A percentile compares a stretch with the other conserved stretches of the same genome.
phyloP scores from a whole-genome alignment of 2,797 vertebrate genomes.

The Manis javanica region DNA sequence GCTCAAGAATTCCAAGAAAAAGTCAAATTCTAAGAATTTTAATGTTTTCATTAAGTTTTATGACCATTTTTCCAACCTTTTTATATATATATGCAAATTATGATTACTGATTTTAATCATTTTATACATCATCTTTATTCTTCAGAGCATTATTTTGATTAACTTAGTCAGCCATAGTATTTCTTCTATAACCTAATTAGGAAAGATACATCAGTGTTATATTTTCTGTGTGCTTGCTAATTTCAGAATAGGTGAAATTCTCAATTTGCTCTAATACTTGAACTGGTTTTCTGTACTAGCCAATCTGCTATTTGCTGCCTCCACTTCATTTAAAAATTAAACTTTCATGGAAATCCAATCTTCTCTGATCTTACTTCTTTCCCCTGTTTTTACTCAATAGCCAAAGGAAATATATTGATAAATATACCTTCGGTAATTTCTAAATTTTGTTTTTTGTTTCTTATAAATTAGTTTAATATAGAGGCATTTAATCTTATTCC shows the following conservation, averaged over 20 bases:
- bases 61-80: neutral
- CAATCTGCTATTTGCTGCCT: neutral
- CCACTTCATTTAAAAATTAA: neutral
- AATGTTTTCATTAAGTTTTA: neutral
- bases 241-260: neutral
- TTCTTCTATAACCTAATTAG: neutral
- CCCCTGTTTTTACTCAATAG: neutral
- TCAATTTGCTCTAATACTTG: neutral
- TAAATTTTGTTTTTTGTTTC: neutral
- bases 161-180: neutral
- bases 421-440: neutral
- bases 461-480: neutral
- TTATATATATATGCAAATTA: neutral
- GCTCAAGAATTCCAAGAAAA: neutral
- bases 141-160: neutral
- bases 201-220: neutral
- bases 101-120: neutral
- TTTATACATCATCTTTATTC: neutral
- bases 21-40: slow-evolving; percentile 19
- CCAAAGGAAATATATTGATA: neutral
- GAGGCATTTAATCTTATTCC: neutral
- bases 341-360: neutral
- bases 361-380: neutral
- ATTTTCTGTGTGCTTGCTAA: neutral
- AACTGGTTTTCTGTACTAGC: neutral